Base-by-base conservation (phyloP, 2,113 vertebrate genomes). In the Pelecanoides urinatrix region DNA sequence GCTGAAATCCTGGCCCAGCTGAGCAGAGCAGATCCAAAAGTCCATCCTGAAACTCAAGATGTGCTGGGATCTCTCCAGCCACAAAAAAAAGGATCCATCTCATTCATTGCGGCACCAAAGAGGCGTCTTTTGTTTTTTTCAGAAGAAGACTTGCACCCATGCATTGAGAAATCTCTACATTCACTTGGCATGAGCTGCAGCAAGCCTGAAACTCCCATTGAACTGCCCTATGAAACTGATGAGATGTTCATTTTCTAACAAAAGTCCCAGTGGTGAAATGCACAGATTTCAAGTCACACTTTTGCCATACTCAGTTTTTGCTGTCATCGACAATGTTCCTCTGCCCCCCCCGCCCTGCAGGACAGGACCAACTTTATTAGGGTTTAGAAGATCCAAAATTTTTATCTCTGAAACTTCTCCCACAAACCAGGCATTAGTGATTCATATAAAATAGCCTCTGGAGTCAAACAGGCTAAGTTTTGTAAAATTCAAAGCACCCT, bases 201-300 rank as follows among this genome's bases (percentile, higher is more conserved):
- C 44, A 70, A 79, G 76, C 70, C 88, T 3, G 6, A 90, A 94
- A 82, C 80, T 61, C 21, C 70, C 86, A 68, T 2, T 1, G 53
- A 93, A 67, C 80, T 78, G 74, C 70, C 83, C 62, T 44, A 21
- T 6, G 84, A 94, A 97, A 92, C 44, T 72, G 83, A 87, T 68
- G 91, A 95, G 89, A 34, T n/a, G 4, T 42, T 30, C 73, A 5
- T 76, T 92, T 95, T 91, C 74, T 58, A 58, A 76, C 59, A 42
- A 74, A 83, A 88, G 18, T 45, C 72, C 56, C 81, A 47, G 66
- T 66, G 80, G 92, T 87, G 94, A 94, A 94, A 96, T 67, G 77
- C 55, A 62, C 58, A 3, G 13, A 86, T 80, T 96, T 90, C 93
- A 95, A 85, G 90, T 73, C 78, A 78, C 71, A 45, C 70, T 95